Base-by-base conservation (phyloP, 1,140 invertebrate genomes). In the Bicyclus anynana region DNA sequence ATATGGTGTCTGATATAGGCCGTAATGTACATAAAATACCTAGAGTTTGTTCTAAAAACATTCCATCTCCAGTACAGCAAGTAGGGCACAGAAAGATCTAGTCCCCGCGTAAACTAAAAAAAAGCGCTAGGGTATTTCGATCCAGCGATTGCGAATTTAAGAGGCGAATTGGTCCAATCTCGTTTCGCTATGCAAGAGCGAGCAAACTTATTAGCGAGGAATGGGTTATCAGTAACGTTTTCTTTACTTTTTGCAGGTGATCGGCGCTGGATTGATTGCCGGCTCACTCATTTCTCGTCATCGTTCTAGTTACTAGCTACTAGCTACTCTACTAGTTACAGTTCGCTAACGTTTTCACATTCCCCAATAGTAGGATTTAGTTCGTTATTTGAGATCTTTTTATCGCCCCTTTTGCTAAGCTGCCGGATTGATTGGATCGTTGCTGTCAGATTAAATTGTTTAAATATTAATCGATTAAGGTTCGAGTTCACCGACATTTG, bases 161-260 rank as follows among this genome's bases (percentile, higher is more conserved):
- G 69, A 70, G 69, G 60, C 69, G 77, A 79, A 82, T 80, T 82
- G 80, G 63, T 69, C 67, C 75, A 74, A 74, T 79, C 78, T 72
- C 72, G 73, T 67, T 76, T 65, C 62, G 72, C 69, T 66, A 79
- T 83, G 80, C 75, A 79, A 80, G 74, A 83, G 75, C 62, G 80
- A 69, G 74, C 80, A 83, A 80, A 83, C 80, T 83, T 79, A 83
- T 83, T 83, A 83, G 76, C 76, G 68, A 60, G 64, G 68, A 68
- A 70, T 75, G 64, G 67, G 72, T 75, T 77, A 77, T 77, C 67
- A 62, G 54, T 7, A 53, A 63, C 67, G 62, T 56, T 77, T 73
- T 66, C 77, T 81, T 77, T 77, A 70, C 76, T 81, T 81, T 81
- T 81, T 81, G 64, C 72, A 71, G 62, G 62, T 56, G 57, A 54